Conservation (phyloP, 2,888 invertebrate genomes). For the Tribolium freemani region DNA sequence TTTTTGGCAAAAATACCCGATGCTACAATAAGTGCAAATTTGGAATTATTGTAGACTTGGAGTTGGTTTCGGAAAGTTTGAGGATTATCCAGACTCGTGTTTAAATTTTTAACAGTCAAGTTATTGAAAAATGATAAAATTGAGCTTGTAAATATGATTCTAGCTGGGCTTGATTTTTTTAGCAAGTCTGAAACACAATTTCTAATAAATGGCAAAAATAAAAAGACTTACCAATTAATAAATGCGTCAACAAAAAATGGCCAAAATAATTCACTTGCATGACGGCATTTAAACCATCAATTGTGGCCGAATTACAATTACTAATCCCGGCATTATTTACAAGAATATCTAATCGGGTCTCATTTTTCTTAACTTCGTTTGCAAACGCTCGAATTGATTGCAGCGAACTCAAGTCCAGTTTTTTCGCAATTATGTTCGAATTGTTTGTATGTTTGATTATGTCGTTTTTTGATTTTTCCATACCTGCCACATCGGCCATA, state of each 20-base stretch:
- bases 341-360: constrained; percentile 72
- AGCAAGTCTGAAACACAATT: constrained; percentile 34
- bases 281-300: constrained; percentile 75
- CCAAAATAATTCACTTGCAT: constrained; percentile 82
- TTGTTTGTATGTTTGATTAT: constrained; percentile 59
- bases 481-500: constrained; percentile 67
- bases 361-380: constrained; percentile 69
- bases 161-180: constrained; percentile 43
- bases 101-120: not conserved
- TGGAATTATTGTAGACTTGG: constrained; percentile 31
- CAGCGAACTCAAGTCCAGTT: constrained; percentile 70
- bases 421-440: constrained; percentile 61
- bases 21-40: constrained; percentile 31
- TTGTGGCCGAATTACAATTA: constrained; percentile 35
- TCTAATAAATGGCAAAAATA: not conserved
- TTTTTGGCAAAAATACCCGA: constrained; percentile 37
- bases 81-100: not conserved
- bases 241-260: constrained; percentile 78
- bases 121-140: constrained; percentile 25
- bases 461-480: constrained; percentile 52
- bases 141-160: constrained; percentile 42
- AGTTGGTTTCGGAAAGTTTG: not conserved
- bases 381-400: constrained; percentile 74
- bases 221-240: constrained; percentile 70
- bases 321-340: constrained; percentile 76